These are phyloP conservation scores for mouse (Mus musculus) DNA, from an alignment of 2,113 vertebrate genomes.

Conservation along the genomic window DNA sequence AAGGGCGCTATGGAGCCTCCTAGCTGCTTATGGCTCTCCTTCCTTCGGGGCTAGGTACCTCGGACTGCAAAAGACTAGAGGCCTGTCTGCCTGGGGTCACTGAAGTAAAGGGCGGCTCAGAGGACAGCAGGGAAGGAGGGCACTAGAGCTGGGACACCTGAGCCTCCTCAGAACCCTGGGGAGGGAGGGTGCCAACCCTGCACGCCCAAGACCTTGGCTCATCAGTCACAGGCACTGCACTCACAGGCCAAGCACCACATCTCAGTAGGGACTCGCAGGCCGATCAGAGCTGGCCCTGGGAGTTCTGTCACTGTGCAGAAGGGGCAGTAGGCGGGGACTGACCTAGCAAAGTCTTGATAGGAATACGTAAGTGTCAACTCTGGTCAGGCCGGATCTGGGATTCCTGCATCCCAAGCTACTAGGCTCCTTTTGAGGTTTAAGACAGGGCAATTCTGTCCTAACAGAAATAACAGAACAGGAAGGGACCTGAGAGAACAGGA, in stretches of 20 bases:
- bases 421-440: constrained; percentile 28
- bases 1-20: too few species aligned
- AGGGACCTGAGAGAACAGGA: constrained; percentile 18
- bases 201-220: neutral
- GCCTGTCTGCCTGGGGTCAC: neutral
- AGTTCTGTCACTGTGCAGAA: neutral
- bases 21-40: neutral
- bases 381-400: neutral
- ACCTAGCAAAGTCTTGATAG: neutral
- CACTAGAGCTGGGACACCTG: neutral
- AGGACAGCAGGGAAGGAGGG: neutral
- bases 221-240: neutral
- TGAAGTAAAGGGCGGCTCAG: neutral
- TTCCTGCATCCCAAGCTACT: neutral
- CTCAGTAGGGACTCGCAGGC: neutral
- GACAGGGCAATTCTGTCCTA: neutral
- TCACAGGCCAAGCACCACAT: neutral
- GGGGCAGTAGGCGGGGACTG: neutral
- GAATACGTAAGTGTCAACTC: neutral
- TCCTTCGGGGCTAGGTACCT: neutral
- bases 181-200: neutral
- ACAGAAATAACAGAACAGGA: constrained; percentile 5
- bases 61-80: neutral
- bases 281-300: neutral
- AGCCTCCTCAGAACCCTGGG: neutral